Percentiles rank a stretch among this genome's conserved stretches.
Conservation (phyloP, 2,888 invertebrate genomes). For the Chaetoderma sp. region DNA sequence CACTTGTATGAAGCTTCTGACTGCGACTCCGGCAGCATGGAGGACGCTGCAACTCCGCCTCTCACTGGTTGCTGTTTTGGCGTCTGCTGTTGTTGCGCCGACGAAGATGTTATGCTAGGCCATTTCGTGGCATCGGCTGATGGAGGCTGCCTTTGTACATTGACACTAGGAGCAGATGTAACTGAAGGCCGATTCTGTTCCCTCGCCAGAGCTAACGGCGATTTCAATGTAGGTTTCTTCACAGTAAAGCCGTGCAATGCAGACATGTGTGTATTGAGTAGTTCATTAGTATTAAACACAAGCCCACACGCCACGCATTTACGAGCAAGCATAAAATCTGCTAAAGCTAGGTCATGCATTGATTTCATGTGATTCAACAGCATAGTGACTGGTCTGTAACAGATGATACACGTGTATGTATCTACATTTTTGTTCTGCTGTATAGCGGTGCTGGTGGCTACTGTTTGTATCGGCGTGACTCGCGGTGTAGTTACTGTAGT, state of each 20-base stretch:
- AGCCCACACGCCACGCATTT: constrained; percentile 58
- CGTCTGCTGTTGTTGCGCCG: too few relatives aligned
- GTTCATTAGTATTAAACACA: constrained; percentile 43
- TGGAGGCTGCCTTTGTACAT: too few relatives aligned
- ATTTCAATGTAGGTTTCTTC: constrained; percentile 42
- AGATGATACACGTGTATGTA: constrained; percentile 42
- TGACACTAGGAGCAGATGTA: not conserved
- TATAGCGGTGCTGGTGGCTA: not conserved
- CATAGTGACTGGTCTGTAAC: constrained; percentile 73
- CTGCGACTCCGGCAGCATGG: too few relatives aligned
- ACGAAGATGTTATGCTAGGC: too few relatives aligned
- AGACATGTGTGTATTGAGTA: constrained; percentile 56
- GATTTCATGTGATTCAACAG: constrained; percentile 90
- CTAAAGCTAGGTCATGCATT: constrained; percentile 90
- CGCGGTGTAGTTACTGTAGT: constrained; percentile 2
- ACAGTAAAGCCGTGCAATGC: constrained; percentile 52
- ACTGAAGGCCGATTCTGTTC: constrained; percentile 7
- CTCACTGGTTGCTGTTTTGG: too few relatives aligned
- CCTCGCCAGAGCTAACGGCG: constrained; percentile 17
- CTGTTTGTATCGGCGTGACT: not conserved
- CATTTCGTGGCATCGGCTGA: too few relatives aligned
- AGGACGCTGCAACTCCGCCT: too few relatives aligned
- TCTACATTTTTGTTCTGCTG: not conserved
- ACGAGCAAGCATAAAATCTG: constrained; percentile 68
- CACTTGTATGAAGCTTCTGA: too few relatives aligned